These are phyloP conservation scores for Pyrgilauda ruficollis DNA, from an alignment of 2,113 vertebrate species.

Conservation along the genomic window DNA sequence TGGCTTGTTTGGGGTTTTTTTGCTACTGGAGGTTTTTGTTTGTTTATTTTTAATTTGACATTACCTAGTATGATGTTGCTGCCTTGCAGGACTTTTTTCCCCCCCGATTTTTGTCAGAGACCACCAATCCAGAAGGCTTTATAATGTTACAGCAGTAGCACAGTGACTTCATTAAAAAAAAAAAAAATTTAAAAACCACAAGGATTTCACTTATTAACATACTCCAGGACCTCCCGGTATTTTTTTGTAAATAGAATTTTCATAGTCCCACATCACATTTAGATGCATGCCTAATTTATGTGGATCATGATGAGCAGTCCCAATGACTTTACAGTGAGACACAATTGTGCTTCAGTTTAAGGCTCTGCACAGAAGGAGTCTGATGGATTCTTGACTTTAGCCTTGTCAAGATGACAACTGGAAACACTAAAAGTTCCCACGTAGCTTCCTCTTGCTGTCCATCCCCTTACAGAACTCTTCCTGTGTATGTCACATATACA, in stretches of 20 bases:
- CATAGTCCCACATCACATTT: background rate
- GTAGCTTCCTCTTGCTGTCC: background rate
- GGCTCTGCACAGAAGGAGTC: background rate
- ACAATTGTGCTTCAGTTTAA: background rate
- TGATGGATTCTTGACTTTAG: background rate
- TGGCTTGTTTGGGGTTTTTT: background rate
- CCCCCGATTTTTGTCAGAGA: background rate
- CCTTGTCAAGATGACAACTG: background rate
- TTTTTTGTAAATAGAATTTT: conserved; percentile 17
- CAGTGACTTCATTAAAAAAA: background rate
- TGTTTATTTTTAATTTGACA: conserved; percentile 16
- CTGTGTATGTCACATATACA: background rate
- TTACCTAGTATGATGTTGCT: background rate
- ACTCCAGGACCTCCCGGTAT: background rate
- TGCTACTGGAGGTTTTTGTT: background rate
- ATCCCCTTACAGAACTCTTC: background rate
- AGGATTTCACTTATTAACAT: background rate
- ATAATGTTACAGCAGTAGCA: background rate
- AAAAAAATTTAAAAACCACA: background rate
- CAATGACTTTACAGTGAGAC: background rate
- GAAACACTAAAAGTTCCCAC: background rate
- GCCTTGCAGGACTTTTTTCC: background rate
- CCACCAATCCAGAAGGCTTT: background rate
- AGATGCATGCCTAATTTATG: background rate
- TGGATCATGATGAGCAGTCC: background rate